Evolutionary conservation across 64 coral and sea anemone species (phyloP), one percentile per base, ranked within the genome.

Genomic region (Astreopora myriophthalma): DNA sequence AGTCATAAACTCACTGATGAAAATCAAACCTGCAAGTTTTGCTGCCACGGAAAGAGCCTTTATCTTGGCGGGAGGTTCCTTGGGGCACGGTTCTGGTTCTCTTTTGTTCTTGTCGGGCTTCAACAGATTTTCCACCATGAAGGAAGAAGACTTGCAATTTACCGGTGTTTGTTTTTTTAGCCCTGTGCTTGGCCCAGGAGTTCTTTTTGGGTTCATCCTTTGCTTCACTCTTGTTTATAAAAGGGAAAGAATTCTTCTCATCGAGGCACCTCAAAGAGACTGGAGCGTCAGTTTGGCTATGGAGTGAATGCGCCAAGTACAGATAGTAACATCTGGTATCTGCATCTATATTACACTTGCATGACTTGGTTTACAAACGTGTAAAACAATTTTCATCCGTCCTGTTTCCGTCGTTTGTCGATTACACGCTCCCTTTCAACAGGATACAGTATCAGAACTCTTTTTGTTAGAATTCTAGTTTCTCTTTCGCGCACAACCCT

Each of bases 81-180:
- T 38, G 2, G 32, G 48, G 52, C 27, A 55, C 51, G 51, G 10
- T 83, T 63, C 79, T 83, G 32, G 33, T 38, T 13, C 28, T 24
- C 55, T 25, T 36, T 32, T 83, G 0, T 62, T 38, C 10, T 33
- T 38, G 20, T 83, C 79, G 10, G 79, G 79, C 30, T 83, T 83
- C 30, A 83, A 83, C 33, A 83, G 5, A 83, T 83, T 83, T 57
- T 83, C 79, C 57, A 83, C 65, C 79, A 65, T 83, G 34, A 83
- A 83, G 12, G 79, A 83, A 33, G 79, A 83, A n/a, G 79, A 63
- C 22, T 83, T 83, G 34, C 8, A 32, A 0, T 64, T 38, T 10
- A 12, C 38, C 19, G 1, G 22, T 31, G 7, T 80, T 65, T 60
- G 32, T 38, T 34, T 63, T 33, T 61, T 20, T 0, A 19, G 38